Base-by-base conservation (phyloP, 2,888 invertebrate species). In the Micoletzkya japonica region DNA sequence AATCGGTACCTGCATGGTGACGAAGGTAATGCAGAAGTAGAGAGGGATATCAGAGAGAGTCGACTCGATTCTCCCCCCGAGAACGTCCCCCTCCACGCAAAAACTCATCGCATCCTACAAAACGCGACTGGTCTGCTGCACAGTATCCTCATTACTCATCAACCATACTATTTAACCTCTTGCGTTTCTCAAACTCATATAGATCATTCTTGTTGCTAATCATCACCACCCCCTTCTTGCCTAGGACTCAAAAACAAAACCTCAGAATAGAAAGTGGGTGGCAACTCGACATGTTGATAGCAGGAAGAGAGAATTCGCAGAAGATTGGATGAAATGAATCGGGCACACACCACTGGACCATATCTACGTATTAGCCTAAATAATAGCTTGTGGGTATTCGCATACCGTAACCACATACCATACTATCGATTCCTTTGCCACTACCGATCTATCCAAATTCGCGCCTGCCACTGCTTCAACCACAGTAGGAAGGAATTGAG, bases 241-340 rank as follows among this genome's bases (percentile, higher is more conserved):
- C n/a, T n/a, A n/a, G n/a, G n/a, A n/a, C n/a, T n/a, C n/a, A n/a
- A n/a, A n/a, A n/a, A n/a, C n/a, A n/a, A n/a, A n/a, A n/a, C n/a
- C n/a, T n/a, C n/a, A n/a, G n/a, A n/a, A n/a, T n/a, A n/a, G 63
- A 32, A 63, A 14, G 34, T 36, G n/a, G 32, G 44, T 24, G 63
- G 63, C 28, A 66, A 37, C 24, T 74, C 70, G 30, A 76, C 60
- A n/a, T 76, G 93, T 30, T 93, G 91, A 86, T 95, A 97, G 87
- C 96, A 97, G 2, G 96, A 87, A 0, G 94, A 93, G 67, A 97
- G 87, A 93, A 97, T 95, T 83, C 95, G 91, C 17, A 97, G 88
- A 76, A 98, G 89, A 70, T 77, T 80, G 6, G 80, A 70, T 0
- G 95, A 92, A 36, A 97, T 89, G 87, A 93, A 92, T 78, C 93